phyloP scores from a whole-genome alignment of 2,888 invertebrate species.

The Melieria crassipennis region DNA sequence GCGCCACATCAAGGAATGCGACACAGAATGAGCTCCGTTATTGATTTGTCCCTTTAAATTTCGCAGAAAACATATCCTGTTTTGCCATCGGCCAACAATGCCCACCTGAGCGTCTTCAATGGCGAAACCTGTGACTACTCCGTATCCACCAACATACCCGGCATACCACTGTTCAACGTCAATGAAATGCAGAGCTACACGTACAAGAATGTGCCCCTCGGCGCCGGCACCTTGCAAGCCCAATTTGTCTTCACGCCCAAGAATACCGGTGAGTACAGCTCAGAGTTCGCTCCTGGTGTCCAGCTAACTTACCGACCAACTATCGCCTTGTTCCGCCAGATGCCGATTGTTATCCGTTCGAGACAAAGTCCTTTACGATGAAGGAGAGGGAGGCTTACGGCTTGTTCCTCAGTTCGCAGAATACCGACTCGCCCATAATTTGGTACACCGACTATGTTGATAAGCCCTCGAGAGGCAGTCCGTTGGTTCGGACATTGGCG shows the following conservation, averaged over 20 bases:
- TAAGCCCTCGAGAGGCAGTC: constrained; percentile 58
- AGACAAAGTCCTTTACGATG: constrained; percentile 23
- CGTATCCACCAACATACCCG: constrained; percentile 49
- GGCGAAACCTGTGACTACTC: constrained; percentile 67
- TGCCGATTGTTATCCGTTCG: constrained; percentile 10
- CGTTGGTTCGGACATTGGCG: constrained; percentile 53
- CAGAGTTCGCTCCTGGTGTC: no score
- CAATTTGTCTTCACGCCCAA: constrained; percentile 34
- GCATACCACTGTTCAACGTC: constrained; percentile 42
- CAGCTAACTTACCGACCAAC: neutral
- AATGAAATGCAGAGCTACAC: constrained; percentile 45
- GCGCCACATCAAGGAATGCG: neutral
- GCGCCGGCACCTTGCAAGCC: constrained; percentile 25
- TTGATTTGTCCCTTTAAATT: neutral
- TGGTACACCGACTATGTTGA: constrained; percentile 52
- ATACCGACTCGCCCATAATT: constrained; percentile 20
- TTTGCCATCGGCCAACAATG: constrained; percentile 70
- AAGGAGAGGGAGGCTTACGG: constrained; percentile 50
- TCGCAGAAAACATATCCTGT: constrained; percentile 72
- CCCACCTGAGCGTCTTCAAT: constrained; percentile 79
- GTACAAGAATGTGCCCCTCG: constrained; percentile 50
- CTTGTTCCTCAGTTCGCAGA: constrained; percentile 50
- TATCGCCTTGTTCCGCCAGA: neutral
- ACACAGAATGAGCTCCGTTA: neutral
- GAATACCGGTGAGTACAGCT: constrained; percentile 21